Evolutionary conservation across 2,797 vertebrate species (phyloP).

Genomic region (Geotrypetes seraphini): DNA sequence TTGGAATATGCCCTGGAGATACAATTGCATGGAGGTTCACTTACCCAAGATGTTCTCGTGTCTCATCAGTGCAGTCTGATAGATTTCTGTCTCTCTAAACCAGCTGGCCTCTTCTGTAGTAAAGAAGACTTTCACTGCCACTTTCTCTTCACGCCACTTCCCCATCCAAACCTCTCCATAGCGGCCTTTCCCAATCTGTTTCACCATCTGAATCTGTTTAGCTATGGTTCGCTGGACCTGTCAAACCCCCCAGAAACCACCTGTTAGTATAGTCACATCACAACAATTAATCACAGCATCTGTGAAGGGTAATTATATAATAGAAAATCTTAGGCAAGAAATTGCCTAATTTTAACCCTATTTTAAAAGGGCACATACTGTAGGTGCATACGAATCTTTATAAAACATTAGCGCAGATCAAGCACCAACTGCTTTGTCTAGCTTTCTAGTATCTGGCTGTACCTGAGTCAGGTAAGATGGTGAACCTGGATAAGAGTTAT

Average conservation of each 20-base stretch:
- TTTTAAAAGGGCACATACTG: too few relatives aligned
- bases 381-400: too few relatives aligned
- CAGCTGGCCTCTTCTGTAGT: conserved; percentile 95
- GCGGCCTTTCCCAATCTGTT: conserved; percentile 93
- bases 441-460: too few relatives aligned
- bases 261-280: not conserved
- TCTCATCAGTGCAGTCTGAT: conserved; percentile 96
- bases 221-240: conserved; percentile 95
- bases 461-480: too few relatives aligned
- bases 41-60: conserved; percentile 94
- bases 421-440: too few relatives aligned
- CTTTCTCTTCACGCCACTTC: conserved; percentile 86
- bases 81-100: conserved; percentile 96
- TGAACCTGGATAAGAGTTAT: too few relatives aligned
- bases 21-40: too few relatives aligned
- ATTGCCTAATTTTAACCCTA: too few relatives aligned
- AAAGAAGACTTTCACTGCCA: conserved; percentile 94
- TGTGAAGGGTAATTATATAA: too few relatives aligned
- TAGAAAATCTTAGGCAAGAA: too few relatives aligned
- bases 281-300: not conserved
- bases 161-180: conserved; percentile 98
- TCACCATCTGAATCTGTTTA: conserved; percentile 97
- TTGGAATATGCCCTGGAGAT: too few relatives aligned
- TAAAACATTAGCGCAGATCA: too few relatives aligned
- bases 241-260: conserved; percentile 11